Evolutionary conservation across 2,888 invertebrate genomes (phyloP).

Genomic region (Phaonia tiefii): DNA sequence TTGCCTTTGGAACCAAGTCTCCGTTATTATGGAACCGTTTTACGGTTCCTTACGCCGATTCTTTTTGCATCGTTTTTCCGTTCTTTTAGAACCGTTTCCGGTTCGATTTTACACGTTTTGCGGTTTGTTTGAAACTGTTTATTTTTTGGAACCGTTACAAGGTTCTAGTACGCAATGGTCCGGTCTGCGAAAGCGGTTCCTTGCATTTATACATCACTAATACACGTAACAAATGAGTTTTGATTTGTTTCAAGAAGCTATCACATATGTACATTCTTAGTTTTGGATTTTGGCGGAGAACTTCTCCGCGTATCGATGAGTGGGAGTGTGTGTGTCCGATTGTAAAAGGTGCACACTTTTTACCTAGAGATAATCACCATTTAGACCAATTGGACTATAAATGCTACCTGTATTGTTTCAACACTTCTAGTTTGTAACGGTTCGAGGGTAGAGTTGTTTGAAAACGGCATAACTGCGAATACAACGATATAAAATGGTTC

Average conservation of each 20-base stretch:
- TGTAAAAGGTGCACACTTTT: background rate
- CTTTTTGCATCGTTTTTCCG: no score
- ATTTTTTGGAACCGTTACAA: no score
- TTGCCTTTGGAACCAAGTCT: no score
- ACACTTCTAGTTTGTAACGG: constrained; percentile 67
- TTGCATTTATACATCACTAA: no score
- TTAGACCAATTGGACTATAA: constrained; percentile 68
- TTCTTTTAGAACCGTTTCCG: no score
- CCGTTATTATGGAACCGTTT: no score
- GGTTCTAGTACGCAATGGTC: no score
- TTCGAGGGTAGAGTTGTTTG: constrained; percentile 52
- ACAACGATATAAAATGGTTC: constrained; percentile 54
- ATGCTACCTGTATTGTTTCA: constrained; percentile 66
- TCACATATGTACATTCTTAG: constrained; percentile 26
- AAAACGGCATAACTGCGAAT: constrained; percentile 42
- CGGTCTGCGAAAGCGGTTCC: no score
- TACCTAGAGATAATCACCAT: constrained; percentile 45
- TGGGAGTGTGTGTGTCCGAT: background rate
- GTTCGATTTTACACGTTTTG: no score
- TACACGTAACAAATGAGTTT: constrained; percentile 32
- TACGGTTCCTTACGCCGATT: no score
- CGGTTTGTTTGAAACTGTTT: no score
- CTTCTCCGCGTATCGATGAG: background rate
- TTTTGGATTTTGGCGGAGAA: constrained; percentile 28
- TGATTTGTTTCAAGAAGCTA: constrained; percentile 32